Conservation (phyloP, 2,113 vertebrate genomes). For the Myrmecophaga tridactyla region DNA sequence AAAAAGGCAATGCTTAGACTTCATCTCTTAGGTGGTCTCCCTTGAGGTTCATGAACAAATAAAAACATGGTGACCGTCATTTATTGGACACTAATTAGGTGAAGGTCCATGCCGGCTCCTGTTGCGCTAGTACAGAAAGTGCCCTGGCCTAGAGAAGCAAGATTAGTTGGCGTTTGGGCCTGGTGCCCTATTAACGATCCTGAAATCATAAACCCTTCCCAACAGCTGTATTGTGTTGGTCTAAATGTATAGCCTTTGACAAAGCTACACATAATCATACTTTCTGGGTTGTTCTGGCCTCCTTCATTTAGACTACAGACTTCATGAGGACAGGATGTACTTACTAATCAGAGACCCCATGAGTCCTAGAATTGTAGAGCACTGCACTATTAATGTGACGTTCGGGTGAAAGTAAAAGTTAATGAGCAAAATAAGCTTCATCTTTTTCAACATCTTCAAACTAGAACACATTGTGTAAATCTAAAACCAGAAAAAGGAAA, state of each 20-base stretch:
- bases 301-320: neutral
- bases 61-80: neutral
- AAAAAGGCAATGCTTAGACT: neutral
- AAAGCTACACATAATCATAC: too few relatives aligned
- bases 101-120: neutral
- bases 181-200: neutral
- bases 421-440: neutral
- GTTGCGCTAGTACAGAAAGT: too few relatives aligned
- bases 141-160: too few relatives aligned
- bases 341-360: neutral
- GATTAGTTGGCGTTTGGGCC: too few relatives aligned
- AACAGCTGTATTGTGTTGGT: neutral
- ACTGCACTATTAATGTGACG: neutral
- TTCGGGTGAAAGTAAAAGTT: neutral
- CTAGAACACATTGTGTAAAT: neutral
- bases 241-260: neutral
- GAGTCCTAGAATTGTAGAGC: too few relatives aligned
- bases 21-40: neutral
- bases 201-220: neutral
- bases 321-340: neutral
- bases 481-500: neutral
- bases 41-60: neutral
- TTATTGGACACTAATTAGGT: neutral
- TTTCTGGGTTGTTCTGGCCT: neutral
- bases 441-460: neutral